phyloP scores from a whole-genome alignment of 1,140 invertebrate genomes.

The Sarcophaga peregrina region DNA sequence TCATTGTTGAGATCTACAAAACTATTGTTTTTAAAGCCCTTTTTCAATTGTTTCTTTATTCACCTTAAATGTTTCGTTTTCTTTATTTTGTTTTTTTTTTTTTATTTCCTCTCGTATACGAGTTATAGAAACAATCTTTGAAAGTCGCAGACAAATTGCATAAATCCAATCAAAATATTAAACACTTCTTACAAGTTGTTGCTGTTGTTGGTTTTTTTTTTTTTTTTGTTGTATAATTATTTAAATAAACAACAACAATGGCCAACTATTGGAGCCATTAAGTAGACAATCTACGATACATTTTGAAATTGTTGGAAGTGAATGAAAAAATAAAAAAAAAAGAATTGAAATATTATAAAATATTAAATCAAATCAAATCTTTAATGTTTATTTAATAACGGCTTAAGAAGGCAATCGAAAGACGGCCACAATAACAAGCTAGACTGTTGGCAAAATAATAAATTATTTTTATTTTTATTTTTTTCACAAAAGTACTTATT shows the following conservation, averaged over 20 bases:
- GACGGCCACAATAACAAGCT: no score
- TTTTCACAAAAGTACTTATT: no score
- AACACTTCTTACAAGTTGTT: not conserved
- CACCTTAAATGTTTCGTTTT: no score
- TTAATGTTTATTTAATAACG: constrained; percentile 24
- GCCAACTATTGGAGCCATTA: constrained; percentile 29
- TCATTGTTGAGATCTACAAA: no score
- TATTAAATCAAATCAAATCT: not conserved
- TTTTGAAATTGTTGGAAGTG: constrained; percentile 1
- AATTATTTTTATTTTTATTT: not conserved
- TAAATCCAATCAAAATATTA: constrained; percentile 35
- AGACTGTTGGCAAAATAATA: not conserved
- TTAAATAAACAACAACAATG: constrained; percentile 30
- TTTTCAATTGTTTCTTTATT: no score
- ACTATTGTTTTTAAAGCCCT: no score
- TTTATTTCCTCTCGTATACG: no score
- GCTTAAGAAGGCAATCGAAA: not conserved
- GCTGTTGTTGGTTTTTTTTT: not conserved
- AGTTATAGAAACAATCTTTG: not conserved
- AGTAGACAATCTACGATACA: constrained; percentile 31
- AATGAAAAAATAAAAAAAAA: not conserved
- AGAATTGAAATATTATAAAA: no score
- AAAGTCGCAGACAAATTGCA: constrained; percentile 27
- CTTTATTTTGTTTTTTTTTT: no score
- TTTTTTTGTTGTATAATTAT: not conserved